Base-by-base conservation (phyloP, 1,140 invertebrate genomes). In the Calephelis nemesis region DNA sequence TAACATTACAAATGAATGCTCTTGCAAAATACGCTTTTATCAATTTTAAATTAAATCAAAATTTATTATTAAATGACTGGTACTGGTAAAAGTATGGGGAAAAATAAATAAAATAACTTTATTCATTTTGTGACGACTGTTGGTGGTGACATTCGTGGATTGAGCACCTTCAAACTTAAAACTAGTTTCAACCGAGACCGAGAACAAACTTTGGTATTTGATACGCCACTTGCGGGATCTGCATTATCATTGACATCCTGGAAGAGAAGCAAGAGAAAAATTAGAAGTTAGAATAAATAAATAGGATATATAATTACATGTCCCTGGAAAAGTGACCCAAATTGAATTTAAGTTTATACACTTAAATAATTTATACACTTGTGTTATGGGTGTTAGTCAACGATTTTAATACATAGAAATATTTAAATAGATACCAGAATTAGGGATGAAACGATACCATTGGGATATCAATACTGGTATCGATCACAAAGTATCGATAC, bases 161-260 rank as follows among this genome's bases (percentile, higher is more conserved):
- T 75, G 52, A 74, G 62, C 60, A 69, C 54, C 67, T 62, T 50
- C 15, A 67, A 63, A 47, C 48, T 54, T 42, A 58, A 60, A 65
- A 50, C 7, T 13, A 49, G 63, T 71, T 81, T 93, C 93, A 95
- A 67, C 95, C 94, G 65, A 95, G 86, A 58, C 95, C 94, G 84
- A 96, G 90, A 65, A 96, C 95, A 85, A 95, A 96, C 91, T 96
- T 96, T 74, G 95, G 95, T 92, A 96, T 93, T 91, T 95, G 94
- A 85, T 95, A 95, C 13, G 95, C 95, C 78, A 95, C 94, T 87
- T 95, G 93, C 67, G 95, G 95, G 82, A 96, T 94, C 71, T 95
- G 95, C 95, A 95, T 95, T 70, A 96, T 91, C 81, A 96, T 93
- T 39, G 94, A 95, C 93, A 95, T 94, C 83, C 95, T 95, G 93